A percentile compares a stretch with the other conserved stretches of the same genome.
phyloP scores from a whole-genome alignment of 2,888 invertebrate species.

The Drosophila ustulata region DNA sequence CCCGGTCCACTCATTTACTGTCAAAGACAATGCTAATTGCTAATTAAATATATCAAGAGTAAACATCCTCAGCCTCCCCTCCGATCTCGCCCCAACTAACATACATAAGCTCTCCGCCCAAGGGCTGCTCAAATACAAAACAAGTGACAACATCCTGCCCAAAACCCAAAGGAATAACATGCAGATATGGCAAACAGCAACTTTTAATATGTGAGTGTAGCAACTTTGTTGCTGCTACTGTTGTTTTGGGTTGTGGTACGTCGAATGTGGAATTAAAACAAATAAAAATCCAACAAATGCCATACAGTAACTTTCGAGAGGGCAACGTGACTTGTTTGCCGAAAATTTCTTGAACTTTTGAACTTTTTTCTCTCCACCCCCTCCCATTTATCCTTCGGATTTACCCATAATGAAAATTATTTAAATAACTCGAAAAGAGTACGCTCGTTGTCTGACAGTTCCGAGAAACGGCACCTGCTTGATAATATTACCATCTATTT shows the following conservation, averaged over 20 bases:
- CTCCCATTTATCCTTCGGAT: constrained; percentile 6
- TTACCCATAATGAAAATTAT: constrained; percentile 49
- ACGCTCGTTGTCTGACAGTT: background rate
- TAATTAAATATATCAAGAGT: constrained; percentile 42
- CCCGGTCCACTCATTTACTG: constrained; percentile 27
- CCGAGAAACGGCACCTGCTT: background rate
- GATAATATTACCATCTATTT: constrained; percentile 12
- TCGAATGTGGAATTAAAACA: constrained; percentile 46
- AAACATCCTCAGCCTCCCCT: constrained; percentile 2
- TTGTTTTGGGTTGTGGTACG: constrained; percentile 1
- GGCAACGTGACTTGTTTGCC: constrained; percentile 49
- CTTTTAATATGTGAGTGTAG: constrained; percentile 18
- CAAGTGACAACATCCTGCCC: constrained; percentile 1
- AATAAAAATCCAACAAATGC: constrained; percentile 52
- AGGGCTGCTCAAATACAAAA: background rate
- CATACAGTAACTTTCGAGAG: constrained; percentile 39
- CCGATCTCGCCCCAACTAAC: background rate
- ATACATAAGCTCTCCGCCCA: background rate
- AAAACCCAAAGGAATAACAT: background rate
- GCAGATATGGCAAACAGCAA: background rate
- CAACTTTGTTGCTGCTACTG: background rate
- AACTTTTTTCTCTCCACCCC: constrained; percentile 16
- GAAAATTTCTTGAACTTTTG: constrained; percentile 29
- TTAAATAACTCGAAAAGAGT: constrained; percentile 31
- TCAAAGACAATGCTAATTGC: constrained; percentile 54